Percentiles rank a stretch among this genome's conserved stretches.
These are phyloP conservation scores for Drosophila grimshawi DNA, from an alignment of 1,140 invertebrate species.

Conservation along the genomic window DNA sequence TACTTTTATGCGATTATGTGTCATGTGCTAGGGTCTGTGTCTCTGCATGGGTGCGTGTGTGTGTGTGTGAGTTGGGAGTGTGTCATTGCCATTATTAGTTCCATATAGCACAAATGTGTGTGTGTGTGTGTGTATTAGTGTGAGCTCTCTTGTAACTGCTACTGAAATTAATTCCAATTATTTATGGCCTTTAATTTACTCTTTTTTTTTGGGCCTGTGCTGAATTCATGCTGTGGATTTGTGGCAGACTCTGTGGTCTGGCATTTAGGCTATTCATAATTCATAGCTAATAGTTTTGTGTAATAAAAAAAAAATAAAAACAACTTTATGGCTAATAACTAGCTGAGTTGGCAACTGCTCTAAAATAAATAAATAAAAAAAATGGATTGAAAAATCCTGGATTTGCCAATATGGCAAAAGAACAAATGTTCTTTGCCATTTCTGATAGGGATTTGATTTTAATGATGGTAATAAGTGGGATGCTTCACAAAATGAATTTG, in stretches of 20 bases:
- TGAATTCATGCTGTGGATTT: not conserved
- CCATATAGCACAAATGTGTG: slow-evolving; percentile 21
- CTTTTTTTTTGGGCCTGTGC: slow-evolving; percentile 10
- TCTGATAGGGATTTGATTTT: no score
- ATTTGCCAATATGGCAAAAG: no score
- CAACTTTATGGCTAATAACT: not conserved
- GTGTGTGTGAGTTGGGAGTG: slow-evolving; percentile 40
- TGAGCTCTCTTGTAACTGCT: slow-evolving; percentile 26
- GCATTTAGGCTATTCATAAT: slow-evolving; percentile 44
- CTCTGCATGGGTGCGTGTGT: slow-evolving; percentile 1
- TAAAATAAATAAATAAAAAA: no score
- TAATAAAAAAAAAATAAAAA: not conserved
- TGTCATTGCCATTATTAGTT: slow-evolving; percentile 77
- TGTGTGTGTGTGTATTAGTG: slow-evolving; percentile 14
- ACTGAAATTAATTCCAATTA: slow-evolving; percentile 74
- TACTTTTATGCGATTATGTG: slow-evolving; percentile 82
- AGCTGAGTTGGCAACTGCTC: not conserved
- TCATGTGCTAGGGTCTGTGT: slow-evolving; percentile 47
- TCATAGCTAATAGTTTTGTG: slow-evolving; percentile 17
- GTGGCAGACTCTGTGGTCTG: not conserved
- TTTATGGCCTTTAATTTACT: slow-evolving; percentile 60
- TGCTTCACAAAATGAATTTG: not conserved
- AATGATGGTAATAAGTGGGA: not conserved
- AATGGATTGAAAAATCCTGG: no score
- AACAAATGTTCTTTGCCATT: no score